Percentiles rank a stretch among this genome's conserved stretches.
Conservation (phyloP, 1,140 invertebrate species). For the Bradynema listronoti region DNA sequence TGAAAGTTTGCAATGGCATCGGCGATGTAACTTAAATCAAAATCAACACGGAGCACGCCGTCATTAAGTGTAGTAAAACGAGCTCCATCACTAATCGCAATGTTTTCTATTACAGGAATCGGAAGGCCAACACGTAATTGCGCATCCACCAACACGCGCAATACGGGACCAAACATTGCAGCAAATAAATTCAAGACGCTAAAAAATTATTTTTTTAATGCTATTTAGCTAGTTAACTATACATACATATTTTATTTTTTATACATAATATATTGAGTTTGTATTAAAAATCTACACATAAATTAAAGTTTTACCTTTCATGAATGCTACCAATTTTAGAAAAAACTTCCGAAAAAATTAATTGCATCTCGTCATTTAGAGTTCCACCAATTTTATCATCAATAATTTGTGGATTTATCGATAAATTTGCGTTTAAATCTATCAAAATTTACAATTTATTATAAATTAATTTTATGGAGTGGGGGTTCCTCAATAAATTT, state of each 20-base stretch:
- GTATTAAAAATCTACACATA: constrained; percentile 6
- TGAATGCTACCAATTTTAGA: constrained; percentile 33
- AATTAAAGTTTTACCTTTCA: constrained; percentile 8
- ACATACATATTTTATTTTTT: too few species aligned
- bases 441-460: not conserved
- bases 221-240: too few species aligned
- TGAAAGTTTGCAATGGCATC: constrained; percentile 12
- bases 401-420: constrained; percentile 23
- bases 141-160: constrained; percentile 26
- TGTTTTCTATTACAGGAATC: constrained; percentile 39
- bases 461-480: not conserved
- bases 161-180: constrained; percentile 24
- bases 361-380: constrained; percentile 18
- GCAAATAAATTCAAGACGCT: constrained; percentile 29
- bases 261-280: too few species aligned
- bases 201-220: too few species aligned
- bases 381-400: constrained; percentile 19
- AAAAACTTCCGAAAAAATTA: constrained; percentile 16
- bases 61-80: not conserved
- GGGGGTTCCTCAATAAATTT: not conserved
- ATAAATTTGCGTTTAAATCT: constrained; percentile 16
- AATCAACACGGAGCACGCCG: constrained; percentile 18
- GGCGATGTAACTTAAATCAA: constrained; percentile 22
- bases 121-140: constrained; percentile 34
- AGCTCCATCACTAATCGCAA: constrained; percentile 28